Conservation (phyloP, 1,140 invertebrate genomes). For the Agrilus planipennis region DNA sequence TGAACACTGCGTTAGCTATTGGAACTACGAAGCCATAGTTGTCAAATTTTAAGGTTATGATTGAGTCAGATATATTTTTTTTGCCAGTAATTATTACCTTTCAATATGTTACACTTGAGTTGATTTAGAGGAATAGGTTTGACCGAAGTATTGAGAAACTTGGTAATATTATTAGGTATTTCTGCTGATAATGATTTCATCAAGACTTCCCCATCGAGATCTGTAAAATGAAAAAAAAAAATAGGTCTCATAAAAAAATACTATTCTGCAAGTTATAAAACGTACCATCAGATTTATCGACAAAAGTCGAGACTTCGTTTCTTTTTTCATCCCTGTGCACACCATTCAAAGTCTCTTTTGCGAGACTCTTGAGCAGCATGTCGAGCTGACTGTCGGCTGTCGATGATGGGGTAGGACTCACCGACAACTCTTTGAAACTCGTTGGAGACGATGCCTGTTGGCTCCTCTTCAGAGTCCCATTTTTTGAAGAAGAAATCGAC, state of each 20-base stretch:
- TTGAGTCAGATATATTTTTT: no score
- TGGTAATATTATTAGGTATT: constrained; percentile 55
- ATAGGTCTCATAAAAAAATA: background rate
- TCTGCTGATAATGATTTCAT: constrained; percentile 41
- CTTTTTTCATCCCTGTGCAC: constrained; percentile 25
- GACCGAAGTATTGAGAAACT: constrained; percentile 42
- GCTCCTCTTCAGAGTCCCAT: constrained; percentile 23
- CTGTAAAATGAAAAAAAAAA: constrained; percentile 12
- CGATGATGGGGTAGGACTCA: constrained; percentile 25
- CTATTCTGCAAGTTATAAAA: no score
- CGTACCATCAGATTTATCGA: constrained; percentile 34
- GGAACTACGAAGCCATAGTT: no score
- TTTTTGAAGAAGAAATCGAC: constrained; percentile 20
- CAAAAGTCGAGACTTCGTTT: constrained; percentile 15
- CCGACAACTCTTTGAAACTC: constrained; percentile 9
- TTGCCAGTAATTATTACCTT: no score
- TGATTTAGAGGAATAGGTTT: constrained; percentile 72
- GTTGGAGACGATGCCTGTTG: constrained; percentile 15
- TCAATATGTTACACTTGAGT: constrained; percentile 90
- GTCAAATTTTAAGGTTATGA: no score
- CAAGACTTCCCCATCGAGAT: constrained; percentile 40
- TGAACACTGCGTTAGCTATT: no score
- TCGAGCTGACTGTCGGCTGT: constrained; percentile 44
- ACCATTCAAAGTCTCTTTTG: constrained; percentile 39
- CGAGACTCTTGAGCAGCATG: constrained; percentile 47